Evolutionary conservation across 2,797 vertebrate species (phyloP).

Genomic region (Acanthurus lineatus): DNA sequence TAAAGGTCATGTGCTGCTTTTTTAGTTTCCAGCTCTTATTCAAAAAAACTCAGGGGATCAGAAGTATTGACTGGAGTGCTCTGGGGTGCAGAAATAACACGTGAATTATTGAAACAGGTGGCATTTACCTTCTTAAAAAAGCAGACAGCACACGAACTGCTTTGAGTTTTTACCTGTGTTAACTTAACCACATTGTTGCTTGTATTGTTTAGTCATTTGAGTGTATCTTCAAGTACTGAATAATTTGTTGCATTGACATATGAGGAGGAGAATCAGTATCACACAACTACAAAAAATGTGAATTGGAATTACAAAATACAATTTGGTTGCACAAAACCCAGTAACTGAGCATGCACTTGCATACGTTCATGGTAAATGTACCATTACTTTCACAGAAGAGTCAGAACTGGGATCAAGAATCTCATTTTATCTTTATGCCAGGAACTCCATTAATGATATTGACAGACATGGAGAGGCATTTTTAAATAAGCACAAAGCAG

Average conservation of each 20-base stretch:
- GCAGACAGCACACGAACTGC: not conserved
- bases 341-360: not conserved
- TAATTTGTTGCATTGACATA: not conserved
- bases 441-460: not conserved
- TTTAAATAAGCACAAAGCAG: not conserved
- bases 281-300: not conserved
- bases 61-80: constrained; percentile 51
- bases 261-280: not conserved
- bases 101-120: constrained; percentile 62
- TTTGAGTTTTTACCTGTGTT: not conserved
- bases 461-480: not conserved
- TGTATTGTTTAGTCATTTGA: not conserved
- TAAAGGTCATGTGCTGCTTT: constrained; percentile 31
- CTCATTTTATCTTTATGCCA: too few relatives aligned
- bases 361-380: not conserved
- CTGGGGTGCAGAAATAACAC: constrained; percentile 54
- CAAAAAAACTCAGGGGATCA: constrained; percentile 11
- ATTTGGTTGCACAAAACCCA: too few relatives aligned
- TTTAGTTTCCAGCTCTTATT: not conserved
- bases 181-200: not conserved
- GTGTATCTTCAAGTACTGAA: not conserved
- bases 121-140: constrained; percentile 21
- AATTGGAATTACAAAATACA: not conserved
- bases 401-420: not conserved
- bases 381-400: not conserved